phyloP scores from a whole-genome alignment of 2,113 vertebrate species.

The Lamprologus speciosus region DNA sequence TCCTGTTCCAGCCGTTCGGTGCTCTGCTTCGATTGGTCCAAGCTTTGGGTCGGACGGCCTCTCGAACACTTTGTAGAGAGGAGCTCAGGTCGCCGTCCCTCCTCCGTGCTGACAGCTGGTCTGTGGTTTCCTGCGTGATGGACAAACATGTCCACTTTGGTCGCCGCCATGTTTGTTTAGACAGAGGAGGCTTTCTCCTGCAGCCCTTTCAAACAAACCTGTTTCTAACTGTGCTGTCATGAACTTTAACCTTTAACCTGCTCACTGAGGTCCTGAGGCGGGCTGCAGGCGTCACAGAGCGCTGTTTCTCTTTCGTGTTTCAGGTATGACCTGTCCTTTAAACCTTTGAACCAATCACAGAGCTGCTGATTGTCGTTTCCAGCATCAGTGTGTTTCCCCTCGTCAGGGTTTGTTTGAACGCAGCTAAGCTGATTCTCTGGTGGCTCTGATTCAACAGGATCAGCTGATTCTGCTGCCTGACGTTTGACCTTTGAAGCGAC shows the following conservation, averaged over 20 bases:
- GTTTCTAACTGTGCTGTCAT: not conserved
- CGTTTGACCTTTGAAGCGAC: not conserved
- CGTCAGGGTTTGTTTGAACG: not conserved
- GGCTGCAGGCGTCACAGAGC: not conserved
- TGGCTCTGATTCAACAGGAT: not conserved
- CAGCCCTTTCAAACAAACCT: not conserved
- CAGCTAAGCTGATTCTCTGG: not conserved
- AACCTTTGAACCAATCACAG: not conserved
- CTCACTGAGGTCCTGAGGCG: not conserved
- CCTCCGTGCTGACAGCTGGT: not conserved
- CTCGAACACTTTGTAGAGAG: not conserved
- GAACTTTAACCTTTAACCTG: not conserved
- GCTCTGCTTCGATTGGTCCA: not conserved
- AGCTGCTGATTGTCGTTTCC: not conserved
- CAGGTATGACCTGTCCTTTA: not conserved
- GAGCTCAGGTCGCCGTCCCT: accelerated
- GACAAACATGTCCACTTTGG: not conserved
- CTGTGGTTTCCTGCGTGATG: not conserved
- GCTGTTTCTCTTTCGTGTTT: not conserved
- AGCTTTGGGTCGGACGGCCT: not conserved
- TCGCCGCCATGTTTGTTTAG: not conserved
- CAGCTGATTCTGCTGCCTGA: not conserved
- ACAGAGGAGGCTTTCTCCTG: not conserved
- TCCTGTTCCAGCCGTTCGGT: not conserved
- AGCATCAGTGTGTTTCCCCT: not conserved